These are phyloP conservation scores for Venustaconcha ellipsiformis DNA, from an alignment of 1,140 invertebrate species.

Conservation along the genomic window DNA sequence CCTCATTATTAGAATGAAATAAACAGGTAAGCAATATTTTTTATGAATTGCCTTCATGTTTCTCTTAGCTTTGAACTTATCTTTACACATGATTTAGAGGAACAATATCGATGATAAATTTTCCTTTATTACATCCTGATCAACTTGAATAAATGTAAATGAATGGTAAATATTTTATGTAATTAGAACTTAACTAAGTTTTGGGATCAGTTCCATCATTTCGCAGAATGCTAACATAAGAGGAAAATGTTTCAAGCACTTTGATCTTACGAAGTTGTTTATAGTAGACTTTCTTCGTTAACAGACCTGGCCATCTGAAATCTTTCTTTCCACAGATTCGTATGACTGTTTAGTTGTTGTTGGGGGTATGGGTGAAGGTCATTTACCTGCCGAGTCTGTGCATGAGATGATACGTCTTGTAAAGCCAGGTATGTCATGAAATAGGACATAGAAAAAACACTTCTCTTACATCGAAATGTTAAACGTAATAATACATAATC, in stretches of 20 bases:
- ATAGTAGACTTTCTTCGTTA: background rate
- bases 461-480: too few relatives aligned
- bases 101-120: too few relatives aligned
- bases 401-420: conserved; percentile 67
- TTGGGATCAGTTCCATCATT: background rate
- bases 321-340: conserved; percentile 40
- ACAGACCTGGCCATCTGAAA: background rate
- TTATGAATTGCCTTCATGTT: too few relatives aligned
- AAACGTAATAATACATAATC: too few relatives aligned
- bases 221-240: background rate
- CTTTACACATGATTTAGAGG: too few relatives aligned
- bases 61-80: too few relatives aligned
- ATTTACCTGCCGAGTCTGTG: conserved; percentile 63
- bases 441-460: too few relatives aligned
- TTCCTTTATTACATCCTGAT: too few relatives aligned
- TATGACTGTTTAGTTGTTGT: conserved; percentile 63
- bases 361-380: conserved; percentile 69
- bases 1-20: too few relatives aligned
- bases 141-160: too few relatives aligned
- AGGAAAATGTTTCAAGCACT: background rate
- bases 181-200: background rate
- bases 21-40: too few relatives aligned
- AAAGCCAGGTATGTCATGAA: conserved; percentile 57
- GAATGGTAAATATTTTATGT: background rate
- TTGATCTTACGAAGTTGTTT: background rate